Evolutionary conservation across 2,113 vertebrate species (phyloP).

Genomic region (Phoenicopterus ruber): DNA sequence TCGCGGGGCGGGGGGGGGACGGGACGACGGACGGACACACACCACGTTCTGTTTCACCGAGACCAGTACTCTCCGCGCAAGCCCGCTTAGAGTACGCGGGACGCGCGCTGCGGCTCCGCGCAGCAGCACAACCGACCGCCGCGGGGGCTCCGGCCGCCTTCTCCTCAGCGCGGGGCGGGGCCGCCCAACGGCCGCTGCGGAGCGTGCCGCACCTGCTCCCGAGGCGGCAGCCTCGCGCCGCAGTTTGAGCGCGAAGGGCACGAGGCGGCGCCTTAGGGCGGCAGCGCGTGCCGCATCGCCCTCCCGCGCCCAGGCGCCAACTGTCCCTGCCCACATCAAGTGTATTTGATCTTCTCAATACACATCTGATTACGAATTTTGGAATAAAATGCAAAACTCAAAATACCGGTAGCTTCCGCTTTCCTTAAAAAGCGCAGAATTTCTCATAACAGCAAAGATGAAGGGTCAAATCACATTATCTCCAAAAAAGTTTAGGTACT

Average conservation of each 20-base stretch:
- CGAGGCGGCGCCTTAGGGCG: neutral
- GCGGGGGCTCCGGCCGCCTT: neutral
- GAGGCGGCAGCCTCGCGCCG: neutral
- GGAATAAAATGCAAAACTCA: neutral
- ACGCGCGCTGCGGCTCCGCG: too few species aligned
- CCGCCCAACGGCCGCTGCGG: neutral
- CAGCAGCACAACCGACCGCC: too few species aligned
- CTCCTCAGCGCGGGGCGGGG: neutral
- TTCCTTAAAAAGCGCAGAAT: rapidly evolving
- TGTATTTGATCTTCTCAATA: rapidly evolving
- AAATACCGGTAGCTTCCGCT: rapidly evolving
- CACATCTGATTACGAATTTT: rapidly evolving
- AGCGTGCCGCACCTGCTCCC: neutral
- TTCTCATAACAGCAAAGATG: rapidly evolving
- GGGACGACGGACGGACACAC: too few species aligned
- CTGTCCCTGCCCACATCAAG: rapidly evolving
- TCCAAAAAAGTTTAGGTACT: rapidly evolving
- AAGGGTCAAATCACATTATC: rapidly evolving
- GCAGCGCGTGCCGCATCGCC: neutral
- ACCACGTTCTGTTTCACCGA: rapidly evolving
- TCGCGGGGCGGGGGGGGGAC: rapidly evolving
- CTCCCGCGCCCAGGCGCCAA: neutral
- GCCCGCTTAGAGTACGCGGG: neutral
- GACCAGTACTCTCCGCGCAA: rapidly evolving
- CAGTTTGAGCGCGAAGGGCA: neutral